Conservation (phyloP, 2,888 invertebrate species). For the Drosophila koepferae region DNA sequence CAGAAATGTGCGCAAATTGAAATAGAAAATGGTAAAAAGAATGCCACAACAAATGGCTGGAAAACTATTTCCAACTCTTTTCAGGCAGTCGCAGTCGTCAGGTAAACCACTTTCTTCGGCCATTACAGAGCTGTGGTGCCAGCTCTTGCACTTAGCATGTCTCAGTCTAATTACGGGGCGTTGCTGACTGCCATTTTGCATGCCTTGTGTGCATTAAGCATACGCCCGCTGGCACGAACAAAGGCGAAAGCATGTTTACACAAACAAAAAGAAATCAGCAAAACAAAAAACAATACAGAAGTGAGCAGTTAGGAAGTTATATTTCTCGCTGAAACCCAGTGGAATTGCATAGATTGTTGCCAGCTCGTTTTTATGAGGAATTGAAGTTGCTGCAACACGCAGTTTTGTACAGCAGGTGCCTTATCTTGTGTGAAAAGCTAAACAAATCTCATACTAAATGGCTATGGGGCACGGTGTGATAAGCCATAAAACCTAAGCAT, state of each 20-base stretch:
- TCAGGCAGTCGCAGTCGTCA: neutral
- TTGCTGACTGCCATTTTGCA: slow-evolving; percentile 75
- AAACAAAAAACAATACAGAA: slow-evolving; percentile 33
- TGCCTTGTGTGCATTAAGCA: slow-evolving; percentile 67
- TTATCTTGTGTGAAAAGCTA: slow-evolving; percentile 14
- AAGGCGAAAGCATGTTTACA: slow-evolving; percentile 57
- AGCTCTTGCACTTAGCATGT: slow-evolving; percentile 60
- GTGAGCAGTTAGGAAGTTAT: slow-evolving; percentile 34
- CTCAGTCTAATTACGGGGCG: slow-evolving; percentile 73
- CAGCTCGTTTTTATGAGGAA: slow-evolving; percentile 27
- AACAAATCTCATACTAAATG: slow-evolving; percentile 24
- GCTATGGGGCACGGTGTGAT: neutral
- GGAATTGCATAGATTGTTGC: slow-evolving; percentile 38
- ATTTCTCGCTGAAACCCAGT: slow-evolving; percentile 22
- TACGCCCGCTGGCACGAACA: slow-evolving; percentile 53
- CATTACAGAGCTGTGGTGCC: slow-evolving; percentile 35
- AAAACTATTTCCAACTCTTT: slow-evolving; percentile 20
- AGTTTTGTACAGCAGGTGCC: slow-evolving; percentile 23
- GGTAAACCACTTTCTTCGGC: slow-evolving; percentile 34
- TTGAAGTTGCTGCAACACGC: slow-evolving; percentile 37
- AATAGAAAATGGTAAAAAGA: slow-evolving; percentile 43
- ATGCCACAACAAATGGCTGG: slow-evolving; percentile 33
- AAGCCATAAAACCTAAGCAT: neutral
- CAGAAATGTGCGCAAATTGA: slow-evolving; percentile 56
- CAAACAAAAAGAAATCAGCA: slow-evolving; percentile 7